phyloP scores from a whole-genome alignment of 2,113 vertebrate species.

The Origma solitaria region DNA sequence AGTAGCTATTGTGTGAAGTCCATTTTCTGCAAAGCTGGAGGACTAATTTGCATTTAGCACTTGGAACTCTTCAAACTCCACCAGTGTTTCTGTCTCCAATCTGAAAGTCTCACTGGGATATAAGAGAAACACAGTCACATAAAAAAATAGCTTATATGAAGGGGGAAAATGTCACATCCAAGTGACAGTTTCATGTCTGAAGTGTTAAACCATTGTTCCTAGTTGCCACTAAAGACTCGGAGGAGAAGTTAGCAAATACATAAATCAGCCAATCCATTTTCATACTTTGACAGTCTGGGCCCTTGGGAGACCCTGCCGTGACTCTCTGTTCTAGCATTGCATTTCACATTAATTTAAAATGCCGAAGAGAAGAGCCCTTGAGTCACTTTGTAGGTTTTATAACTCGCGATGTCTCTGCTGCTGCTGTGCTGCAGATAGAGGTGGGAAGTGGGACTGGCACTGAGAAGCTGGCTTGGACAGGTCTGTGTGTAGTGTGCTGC shows the following conservation, averaged over 20 bases:
- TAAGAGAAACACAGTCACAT: not conserved
- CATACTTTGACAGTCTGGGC: not conserved
- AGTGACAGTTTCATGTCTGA: not conserved
- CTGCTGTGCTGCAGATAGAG: not conserved
- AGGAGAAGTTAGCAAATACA: constrained; percentile 11
- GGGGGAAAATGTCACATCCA: not conserved
- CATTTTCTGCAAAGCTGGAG: not conserved
- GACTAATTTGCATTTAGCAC: not conserved
- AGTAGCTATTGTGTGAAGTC: not conserved
- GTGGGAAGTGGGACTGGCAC: not conserved
- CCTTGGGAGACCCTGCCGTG: not conserved
- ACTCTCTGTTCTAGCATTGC: not conserved
- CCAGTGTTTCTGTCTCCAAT: not conserved
- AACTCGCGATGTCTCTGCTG: not conserved
- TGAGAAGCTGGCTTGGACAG: not conserved
- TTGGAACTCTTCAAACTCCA: not conserved
- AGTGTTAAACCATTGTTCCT: not conserved
- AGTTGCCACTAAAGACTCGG: not conserved
- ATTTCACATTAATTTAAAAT: constrained; percentile 13
- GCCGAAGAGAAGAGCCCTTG: not conserved
- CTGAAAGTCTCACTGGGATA: not conserved
- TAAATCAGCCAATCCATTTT: constrained; percentile 39
- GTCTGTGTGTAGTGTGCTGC: accelerated
- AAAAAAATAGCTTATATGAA: not conserved
- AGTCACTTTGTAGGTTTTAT: not conserved